A percentile compares a stretch with the other conserved stretches of the same genome.
Evolutionary conservation across 1,140 invertebrate species (phyloP).

Genomic region (Sarcophaga peregrina): DNA sequence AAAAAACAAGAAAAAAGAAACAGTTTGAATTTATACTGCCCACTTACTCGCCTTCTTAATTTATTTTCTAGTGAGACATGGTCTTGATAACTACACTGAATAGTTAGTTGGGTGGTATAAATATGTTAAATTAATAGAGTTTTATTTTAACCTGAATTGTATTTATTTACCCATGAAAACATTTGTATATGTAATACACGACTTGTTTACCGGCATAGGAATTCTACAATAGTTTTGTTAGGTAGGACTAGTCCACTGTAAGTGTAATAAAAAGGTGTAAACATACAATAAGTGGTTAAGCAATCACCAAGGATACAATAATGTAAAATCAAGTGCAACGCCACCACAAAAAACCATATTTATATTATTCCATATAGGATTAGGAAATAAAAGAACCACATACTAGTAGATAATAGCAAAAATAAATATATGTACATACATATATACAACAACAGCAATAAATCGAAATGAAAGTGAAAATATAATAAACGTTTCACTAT

Average conservation of each 20-base stretch:
- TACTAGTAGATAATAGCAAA: not conserved
- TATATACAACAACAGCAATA: not conserved
- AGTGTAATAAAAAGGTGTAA: conserved; percentile 25
- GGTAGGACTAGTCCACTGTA: not conserved
- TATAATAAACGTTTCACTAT: not conserved
- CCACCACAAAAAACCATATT: not conserved
- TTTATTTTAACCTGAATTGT: too few species aligned
- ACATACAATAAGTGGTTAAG: conserved; percentile 30
- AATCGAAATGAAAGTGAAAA: not conserved
- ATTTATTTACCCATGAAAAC: too few species aligned
- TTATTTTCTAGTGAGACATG: not conserved
- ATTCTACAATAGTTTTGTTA: not conserved
- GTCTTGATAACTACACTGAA: not conserved
- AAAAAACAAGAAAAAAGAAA: too few species aligned
- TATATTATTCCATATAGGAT: not conserved
- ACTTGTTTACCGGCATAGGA: not conserved
- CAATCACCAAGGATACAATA: conserved; percentile 36
- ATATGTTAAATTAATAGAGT: too few species aligned
- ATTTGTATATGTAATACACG: not conserved
- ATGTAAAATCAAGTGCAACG: conserved; percentile 25
- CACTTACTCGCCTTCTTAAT: too few species aligned
- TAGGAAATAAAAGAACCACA: not conserved
- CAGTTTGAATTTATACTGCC: too few species aligned
- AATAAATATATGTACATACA: not conserved
- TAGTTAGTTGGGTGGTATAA: not conserved